Conservation (phyloP, 2,888 invertebrate species). For the Amiota communis region DNA sequence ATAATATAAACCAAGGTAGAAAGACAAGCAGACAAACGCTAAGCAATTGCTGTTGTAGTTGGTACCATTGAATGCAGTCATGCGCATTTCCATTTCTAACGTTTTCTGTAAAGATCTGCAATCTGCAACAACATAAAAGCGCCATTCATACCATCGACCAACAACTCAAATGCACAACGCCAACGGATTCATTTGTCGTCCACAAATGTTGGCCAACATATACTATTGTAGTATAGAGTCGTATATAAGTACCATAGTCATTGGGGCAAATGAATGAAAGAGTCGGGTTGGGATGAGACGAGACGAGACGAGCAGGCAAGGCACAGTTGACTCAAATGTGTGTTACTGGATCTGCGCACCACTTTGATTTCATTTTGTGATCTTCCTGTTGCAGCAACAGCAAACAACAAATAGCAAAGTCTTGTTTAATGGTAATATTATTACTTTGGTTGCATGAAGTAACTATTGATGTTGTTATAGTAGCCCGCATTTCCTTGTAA, state of each 20-base stretch:
- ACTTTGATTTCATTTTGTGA: constrained; percentile 54
- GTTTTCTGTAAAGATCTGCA: constrained; percentile 21
- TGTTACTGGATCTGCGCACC: constrained; percentile 61
- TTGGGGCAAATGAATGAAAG: too few relatives aligned
- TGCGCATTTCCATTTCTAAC: neutral
- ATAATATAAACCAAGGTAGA: neutral
- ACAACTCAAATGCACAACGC: constrained; percentile 26
- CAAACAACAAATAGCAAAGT: neutral
- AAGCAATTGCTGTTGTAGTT: neutral
- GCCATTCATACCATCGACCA: constrained; percentile 25
- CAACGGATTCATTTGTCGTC: neutral
- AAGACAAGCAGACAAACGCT: neutral
- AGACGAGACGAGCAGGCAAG: neutral
- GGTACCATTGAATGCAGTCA: too few relatives aligned
- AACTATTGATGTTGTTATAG: neutral
- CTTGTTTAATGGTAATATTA: neutral
- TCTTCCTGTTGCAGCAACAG: constrained; percentile 10
- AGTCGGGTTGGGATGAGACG: too few relatives aligned
- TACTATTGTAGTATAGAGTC: too few relatives aligned
- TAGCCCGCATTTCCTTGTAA: neutral
- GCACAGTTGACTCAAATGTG: constrained; percentile 52
- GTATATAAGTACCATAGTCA: too few relatives aligned
- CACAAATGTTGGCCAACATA: too few relatives aligned
- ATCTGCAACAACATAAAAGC: neutral
- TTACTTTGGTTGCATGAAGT: constrained; percentile 10